Percentiles rank a stretch among this genome's conserved stretches.
phyloP scores from a whole-genome alignment of 2,113 vertebrate genomes.

The Gorilla gorilla region DNA sequence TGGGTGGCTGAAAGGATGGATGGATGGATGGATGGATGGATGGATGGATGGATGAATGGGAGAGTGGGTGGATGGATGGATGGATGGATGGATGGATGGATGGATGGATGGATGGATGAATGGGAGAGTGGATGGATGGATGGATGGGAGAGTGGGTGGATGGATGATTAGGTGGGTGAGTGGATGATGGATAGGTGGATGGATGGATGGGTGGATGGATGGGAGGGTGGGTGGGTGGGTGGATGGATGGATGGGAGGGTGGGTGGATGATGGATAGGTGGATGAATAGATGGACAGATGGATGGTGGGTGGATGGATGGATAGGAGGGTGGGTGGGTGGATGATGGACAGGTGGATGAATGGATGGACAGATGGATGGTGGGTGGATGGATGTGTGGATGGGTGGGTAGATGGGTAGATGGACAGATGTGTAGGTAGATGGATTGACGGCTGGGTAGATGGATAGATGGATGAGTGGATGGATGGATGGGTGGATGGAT shows the following conservation, averaged over 20 bases:
- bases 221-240: not conserved
- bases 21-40: not conserved
- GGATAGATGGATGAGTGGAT: not conserved
- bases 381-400: not conserved
- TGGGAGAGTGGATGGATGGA: too few relatives aligned
- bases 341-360: rapidly evolving
- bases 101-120: too few relatives aligned
- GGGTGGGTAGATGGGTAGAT: too few relatives aligned
- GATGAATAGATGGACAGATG: not conserved
- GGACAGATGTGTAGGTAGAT: too few relatives aligned
- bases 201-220: too few relatives aligned
- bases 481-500: too few relatives aligned
- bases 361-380: rapidly evolving
- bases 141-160: rapidly evolving
- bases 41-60: not conserved
- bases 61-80: rapidly evolving
- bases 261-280: not conserved
- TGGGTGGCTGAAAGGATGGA: not conserved
- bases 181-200: not conserved
- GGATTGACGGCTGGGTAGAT: rapidly evolving
- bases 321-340: too few relatives aligned
- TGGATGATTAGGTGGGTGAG: not conserved
- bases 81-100: rapidly evolving
- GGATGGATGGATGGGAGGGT: too few relatives aligned
- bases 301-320: too few relatives aligned